Percentiles rank a stretch among this genome's conserved stretches.
Evolutionary conservation across 2,113 vertebrate species (phyloP).

Genomic region (Catharus fuscescens): DNA sequence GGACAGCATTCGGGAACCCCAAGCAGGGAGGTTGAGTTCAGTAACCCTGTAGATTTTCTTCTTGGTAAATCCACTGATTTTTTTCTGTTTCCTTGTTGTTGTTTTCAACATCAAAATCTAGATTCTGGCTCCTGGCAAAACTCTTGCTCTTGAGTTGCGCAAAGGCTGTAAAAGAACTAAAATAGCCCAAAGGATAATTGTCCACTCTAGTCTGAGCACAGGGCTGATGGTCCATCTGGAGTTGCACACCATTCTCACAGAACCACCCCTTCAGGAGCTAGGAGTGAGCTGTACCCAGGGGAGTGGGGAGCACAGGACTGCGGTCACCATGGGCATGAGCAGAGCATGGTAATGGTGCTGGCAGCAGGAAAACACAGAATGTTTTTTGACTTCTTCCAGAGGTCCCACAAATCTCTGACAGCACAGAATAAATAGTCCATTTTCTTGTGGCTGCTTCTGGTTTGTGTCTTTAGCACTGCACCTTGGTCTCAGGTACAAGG

Average conservation of each 20-base stretch:
- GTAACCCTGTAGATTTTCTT: not conserved
- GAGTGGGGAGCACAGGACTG: fast-evolving
- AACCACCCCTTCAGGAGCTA: not conserved
- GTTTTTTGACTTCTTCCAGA: not conserved
- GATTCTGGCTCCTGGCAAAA: not conserved
- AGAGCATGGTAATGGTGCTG: not conserved
- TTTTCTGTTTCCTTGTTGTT: not conserved
- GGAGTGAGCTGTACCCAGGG: not conserved
- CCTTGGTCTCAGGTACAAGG: not conserved
- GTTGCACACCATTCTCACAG: not conserved
- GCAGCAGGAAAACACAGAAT: not conserved
- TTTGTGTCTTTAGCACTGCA: not conserved
- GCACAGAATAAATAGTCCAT: not conserved
- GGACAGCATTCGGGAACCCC: fast-evolving
- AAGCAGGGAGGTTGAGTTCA: not conserved
- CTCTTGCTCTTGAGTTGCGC: not conserved
- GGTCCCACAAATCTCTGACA: not conserved
- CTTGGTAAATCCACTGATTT: not conserved
- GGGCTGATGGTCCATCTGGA: not conserved
- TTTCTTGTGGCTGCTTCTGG: not conserved
- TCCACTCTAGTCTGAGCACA: not conserved
- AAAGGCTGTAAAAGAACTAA: not conserved
- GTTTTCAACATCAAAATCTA: not conserved
- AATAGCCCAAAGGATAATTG: not conserved
- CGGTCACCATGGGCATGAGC: not conserved